Conservation (phyloP, 2,797 vertebrate genomes). For the Coregonus ussuriensis region DNA sequence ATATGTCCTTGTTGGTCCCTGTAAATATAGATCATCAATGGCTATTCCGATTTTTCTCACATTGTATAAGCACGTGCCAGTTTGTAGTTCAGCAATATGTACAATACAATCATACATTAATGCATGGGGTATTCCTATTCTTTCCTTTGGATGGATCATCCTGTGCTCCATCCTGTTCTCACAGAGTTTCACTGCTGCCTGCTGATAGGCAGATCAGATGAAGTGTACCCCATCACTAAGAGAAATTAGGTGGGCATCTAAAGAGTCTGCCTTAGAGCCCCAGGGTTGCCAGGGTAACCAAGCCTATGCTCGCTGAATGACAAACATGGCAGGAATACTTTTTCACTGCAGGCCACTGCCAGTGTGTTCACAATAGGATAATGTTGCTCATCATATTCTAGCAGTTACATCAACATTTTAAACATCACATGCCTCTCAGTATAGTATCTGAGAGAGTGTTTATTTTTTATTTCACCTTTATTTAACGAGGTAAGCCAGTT, state of each 20-base stretch:
- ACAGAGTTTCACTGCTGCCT: not conserved
- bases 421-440: not conserved
- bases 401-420: not conserved
- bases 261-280: conserved; percentile 7
- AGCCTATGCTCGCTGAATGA: conserved; percentile 24
- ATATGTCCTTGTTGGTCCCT: not conserved
- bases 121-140: not conserved
- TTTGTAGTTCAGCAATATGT: not conserved
- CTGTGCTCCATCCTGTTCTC: not conserved
- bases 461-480: no score
- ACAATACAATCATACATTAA: not conserved
- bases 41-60: not conserved
- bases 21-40: not conserved
- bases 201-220: not conserved
- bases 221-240: conserved; percentile 2
- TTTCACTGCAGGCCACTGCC: conserved; percentile 18
- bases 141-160: not conserved
- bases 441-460: not conserved
- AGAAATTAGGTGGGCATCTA: conserved; percentile 15
- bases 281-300: conserved; percentile 45
- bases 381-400: not conserved
- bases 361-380: conserved; percentile 4
- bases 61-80: not conserved
- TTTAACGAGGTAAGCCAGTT: no score
- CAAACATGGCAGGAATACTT: conserved; percentile 18